Evolutionary conservation across 1,140 invertebrate species (phyloP).

Genomic region (Octopus bimaculoides): DNA sequence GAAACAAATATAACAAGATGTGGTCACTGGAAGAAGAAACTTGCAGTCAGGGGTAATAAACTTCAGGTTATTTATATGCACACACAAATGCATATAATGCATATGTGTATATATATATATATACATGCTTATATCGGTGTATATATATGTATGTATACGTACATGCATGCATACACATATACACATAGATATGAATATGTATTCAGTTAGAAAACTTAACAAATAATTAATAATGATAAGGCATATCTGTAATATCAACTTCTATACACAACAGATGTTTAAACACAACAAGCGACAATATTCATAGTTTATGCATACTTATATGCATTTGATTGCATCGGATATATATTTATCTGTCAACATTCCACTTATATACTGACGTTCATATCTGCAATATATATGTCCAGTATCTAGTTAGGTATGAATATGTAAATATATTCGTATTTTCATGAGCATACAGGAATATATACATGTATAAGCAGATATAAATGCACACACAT

Average conservation of each 20-base stretch:
- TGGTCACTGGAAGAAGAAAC: background rate
- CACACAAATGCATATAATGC: background rate
- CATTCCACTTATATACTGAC: background rate
- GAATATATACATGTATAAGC: background rate
- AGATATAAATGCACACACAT: background rate
- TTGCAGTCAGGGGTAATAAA: background rate
- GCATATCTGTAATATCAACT: background rate
- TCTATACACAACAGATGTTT: background rate
- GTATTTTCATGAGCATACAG: background rate
- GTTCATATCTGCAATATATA: background rate
- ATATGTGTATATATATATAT: background rate
- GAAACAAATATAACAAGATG: background rate
- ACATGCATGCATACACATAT: background rate
- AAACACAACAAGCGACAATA: background rate
- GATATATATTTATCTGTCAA: background rate
- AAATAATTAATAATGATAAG: background rate
- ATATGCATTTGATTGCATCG: background rate
- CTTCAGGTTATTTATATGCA: background rate
- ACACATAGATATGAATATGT: background rate
- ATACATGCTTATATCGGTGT: background rate
- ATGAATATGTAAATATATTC: background rate
- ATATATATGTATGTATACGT: background rate
- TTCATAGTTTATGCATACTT: background rate
- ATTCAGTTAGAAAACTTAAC: background rate
- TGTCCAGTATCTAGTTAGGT: background rate